These are phyloP conservation scores for Microchrysa polita DNA, from an alignment of 2,888 invertebrate genomes.

Conservation along the genomic window DNA sequence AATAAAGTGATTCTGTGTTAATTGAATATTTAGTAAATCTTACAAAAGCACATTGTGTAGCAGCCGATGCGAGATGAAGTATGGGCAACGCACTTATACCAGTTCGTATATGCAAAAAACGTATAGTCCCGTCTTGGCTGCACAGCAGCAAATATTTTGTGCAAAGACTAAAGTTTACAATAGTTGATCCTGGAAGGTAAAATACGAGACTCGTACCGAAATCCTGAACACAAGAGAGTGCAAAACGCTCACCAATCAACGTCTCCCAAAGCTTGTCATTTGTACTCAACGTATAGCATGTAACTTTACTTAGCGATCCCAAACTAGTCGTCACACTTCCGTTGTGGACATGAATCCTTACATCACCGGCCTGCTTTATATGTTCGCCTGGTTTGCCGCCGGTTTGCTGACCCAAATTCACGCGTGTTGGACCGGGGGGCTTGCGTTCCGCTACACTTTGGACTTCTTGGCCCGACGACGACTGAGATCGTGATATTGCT, in stretches of 20 bases:
- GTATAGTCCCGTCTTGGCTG: constrained; percentile 61
- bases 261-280: constrained; percentile 76
- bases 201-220: too few relatives aligned
- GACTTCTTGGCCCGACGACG: constrained; percentile 59
- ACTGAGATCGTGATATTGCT: constrained; percentile 47
- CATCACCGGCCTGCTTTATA: constrained; percentile 63
- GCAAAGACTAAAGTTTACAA: constrained; percentile 62
- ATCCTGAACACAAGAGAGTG: too few relatives aligned
- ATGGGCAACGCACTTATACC: constrained; percentile 61
- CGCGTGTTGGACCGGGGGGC: constrained; percentile 49
- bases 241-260: constrained; percentile 68
- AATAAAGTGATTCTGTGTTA: not conserved
- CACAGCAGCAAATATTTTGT: constrained; percentile 61
- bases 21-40: constrained; percentile 50
- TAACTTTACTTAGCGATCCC: constrained; percentile 69
- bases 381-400: constrained; percentile 51
- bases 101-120: constrained; percentile 58
- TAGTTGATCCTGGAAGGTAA: constrained; percentile 58
- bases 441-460: constrained; percentile 56
- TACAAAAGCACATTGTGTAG: constrained; percentile 62
- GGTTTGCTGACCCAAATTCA: constrained; percentile 52
- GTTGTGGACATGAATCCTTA: constrained; percentile 66
- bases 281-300: constrained; percentile 68
- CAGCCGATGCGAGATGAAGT: constrained; percentile 59
- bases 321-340: constrained; percentile 68